Conservation (phyloP, 2,888 invertebrate species). For the Lasioglossum leucozonium region DNA sequence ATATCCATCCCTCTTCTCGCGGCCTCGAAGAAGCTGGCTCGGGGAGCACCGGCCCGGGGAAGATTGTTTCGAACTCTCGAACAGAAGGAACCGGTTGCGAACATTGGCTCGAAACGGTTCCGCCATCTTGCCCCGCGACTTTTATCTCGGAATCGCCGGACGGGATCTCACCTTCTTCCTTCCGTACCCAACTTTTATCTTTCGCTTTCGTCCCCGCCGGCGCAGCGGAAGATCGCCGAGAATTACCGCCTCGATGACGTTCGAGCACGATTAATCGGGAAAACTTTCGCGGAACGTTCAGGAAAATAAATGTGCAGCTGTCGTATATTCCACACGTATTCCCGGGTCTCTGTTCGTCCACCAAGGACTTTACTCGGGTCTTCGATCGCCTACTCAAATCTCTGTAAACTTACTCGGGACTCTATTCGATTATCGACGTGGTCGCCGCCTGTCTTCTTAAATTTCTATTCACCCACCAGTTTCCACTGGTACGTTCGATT, state of each 20-base stretch:
- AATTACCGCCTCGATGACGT: not conserved
- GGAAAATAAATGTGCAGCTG: not conserved
- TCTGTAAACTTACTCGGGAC: not conserved
- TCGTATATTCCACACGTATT: not conserved
- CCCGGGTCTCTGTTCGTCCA: not conserved
- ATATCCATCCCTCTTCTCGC: slow-evolving; percentile 42
- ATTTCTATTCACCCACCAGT: too few relatives aligned
- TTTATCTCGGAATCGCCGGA: not conserved
- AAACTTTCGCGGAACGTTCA: not conserved
- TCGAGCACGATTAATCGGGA: not conserved
- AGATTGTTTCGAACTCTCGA: slow-evolving; percentile 13
- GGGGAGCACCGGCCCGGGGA: not conserved
- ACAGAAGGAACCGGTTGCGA: slow-evolving; percentile 24
- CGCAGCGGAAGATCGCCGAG: not conserved
- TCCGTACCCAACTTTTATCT: slow-evolving; percentile 1
- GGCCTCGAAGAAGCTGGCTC: not conserved
- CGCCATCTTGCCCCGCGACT: slow-evolving; percentile 5
- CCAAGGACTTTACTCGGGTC: rapidly evolving
- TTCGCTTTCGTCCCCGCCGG: not conserved
- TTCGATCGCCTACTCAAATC: not conserved
- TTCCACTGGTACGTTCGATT: too few relatives aligned
- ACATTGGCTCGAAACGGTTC: not conserved
- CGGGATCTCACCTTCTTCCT: slow-evolving; percentile 2
- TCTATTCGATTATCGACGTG: too few relatives aligned
- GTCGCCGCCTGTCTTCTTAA: too few relatives aligned